Conservation (phyloP, 2,888 invertebrate genomes). For the Nycteola revayana region DNA sequence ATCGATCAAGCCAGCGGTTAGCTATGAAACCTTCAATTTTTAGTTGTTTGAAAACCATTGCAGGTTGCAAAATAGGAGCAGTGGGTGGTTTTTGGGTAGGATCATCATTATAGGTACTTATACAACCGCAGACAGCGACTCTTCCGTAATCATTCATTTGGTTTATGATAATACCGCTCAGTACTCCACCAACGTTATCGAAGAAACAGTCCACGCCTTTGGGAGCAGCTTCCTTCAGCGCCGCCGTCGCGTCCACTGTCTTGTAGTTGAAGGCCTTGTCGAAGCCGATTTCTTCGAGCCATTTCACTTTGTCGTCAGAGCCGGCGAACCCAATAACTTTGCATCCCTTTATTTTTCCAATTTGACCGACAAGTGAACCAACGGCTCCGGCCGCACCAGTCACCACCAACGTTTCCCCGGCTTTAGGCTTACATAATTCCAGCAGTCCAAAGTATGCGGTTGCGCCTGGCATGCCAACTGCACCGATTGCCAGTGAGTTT, state of each 20-base stretch:
- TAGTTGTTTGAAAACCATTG: constrained; percentile 68
- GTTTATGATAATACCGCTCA: constrained; percentile 77
- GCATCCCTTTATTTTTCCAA: constrained; percentile 86
- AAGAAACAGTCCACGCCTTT: constrained; percentile 87
- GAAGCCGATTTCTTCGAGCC: constrained; percentile 85
- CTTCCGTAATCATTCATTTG: constrained; percentile 83
- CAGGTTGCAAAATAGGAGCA: constrained; percentile 62
- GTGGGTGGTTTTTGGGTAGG: constrained; percentile 7
- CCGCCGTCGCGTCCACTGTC: constrained; percentile 73
- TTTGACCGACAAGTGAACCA: constrained; percentile 88
- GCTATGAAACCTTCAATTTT: constrained; percentile 82
- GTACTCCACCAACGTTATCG: constrained; percentile 87
- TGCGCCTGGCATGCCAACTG: constrained; percentile 86
- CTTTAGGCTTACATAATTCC: constrained; percentile 85
- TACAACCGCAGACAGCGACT: constrained; percentile 62
- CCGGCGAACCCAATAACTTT: constrained; percentile 87
- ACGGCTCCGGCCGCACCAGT: constrained; percentile 89
- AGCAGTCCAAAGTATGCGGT: constrained; percentile 88
- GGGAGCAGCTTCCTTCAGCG: constrained; percentile 76
- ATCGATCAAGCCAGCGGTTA: constrained; percentile 73
- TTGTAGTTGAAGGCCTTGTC: constrained; percentile 89
- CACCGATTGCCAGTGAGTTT: constrained; percentile 81
- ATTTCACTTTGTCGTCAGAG: constrained; percentile 85
- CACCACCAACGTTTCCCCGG: constrained; percentile 87
- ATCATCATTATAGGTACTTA: constrained; percentile 11